Evolutionary conservation across 2,797 vertebrate species (phyloP), one percentile per base, ranked within the genome.

Genomic region (Odontamblyopus lacepedii): DNA sequence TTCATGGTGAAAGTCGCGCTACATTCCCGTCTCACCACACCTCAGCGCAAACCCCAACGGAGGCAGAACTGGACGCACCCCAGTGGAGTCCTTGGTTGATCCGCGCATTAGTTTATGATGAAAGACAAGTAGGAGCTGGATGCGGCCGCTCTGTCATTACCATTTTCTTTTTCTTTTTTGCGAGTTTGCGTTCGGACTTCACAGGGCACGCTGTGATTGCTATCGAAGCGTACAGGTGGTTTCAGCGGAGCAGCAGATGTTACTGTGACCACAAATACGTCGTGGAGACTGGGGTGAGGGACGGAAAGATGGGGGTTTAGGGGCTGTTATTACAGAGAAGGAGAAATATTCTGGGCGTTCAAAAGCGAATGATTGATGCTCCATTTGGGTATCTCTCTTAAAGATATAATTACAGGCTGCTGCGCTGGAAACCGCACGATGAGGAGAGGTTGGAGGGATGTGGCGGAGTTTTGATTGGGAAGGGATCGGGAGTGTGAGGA

Each of bases 201-300:
- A 88, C 81, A 90, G 81, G 80, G 84, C 41, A 35, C 1, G 38
- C 6, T 67, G 66, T 72, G 87, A 88, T 85, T 70, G 70, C 85
- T 83, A 87, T 89, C 78, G 13, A 76, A 82, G 70, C 35, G 72
- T 74, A 83, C 89, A 91, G 91, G 89, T 91, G 90, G 86, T 88
- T 89, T 53, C 73, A 78, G 79, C n/a, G 35, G 75, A 70, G 6
- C 1, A 89, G 78, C 90, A 91, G 90, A 89, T 91, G 91, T 88
- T 83, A 68, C 71, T 75, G 69, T 1, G 27, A 83, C 86, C 85
- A 0, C 87, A 88, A 87, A 70, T 44, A 79, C 83, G 84, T 85
- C 77, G 71, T 30, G 41, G 29, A 32, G 32, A 41, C 16, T 38
- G n/a, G 6, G 32, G 38, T 18, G 50, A n/a, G 60, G 69, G 63